These are phyloP conservation scores for Lathronympha strigana DNA, from an alignment of 2,888 invertebrate genomes.

Conservation along the genomic window DNA sequence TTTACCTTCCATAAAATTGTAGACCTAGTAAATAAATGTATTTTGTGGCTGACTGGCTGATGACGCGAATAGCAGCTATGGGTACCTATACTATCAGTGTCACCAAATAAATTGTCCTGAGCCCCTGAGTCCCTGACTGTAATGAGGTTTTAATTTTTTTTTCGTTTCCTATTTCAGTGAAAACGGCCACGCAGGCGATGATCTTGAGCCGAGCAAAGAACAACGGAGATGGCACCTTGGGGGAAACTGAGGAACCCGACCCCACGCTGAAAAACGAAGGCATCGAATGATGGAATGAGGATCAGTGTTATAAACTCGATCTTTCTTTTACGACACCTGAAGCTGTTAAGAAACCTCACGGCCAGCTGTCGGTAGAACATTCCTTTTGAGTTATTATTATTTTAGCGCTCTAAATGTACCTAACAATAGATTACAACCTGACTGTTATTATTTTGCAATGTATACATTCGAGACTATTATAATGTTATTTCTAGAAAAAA, in stretches of 20 bases:
- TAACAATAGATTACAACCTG: not conserved
- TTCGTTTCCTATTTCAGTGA: conserved; percentile 63
- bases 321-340: conserved; percentile 1
- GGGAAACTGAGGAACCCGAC: conserved; percentile 61
- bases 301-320: not conserved
- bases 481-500: too few relatives aligned
- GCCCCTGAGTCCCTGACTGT: too few relatives aligned
- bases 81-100: too few relatives aligned
- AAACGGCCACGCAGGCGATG: conserved; percentile 69
- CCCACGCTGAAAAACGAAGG: conserved; percentile 49
- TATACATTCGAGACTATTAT: not conserved
- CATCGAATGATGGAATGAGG: conserved; percentile 33
- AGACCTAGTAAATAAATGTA: too few relatives aligned
- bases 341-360: not conserved
- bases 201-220: conserved; percentile 64
- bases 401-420: not conserved
- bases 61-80: too few relatives aligned
- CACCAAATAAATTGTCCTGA: not conserved
- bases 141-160: too few relatives aligned
- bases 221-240: conserved; percentile 68
- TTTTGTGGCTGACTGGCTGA: too few relatives aligned
- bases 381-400: conserved; percentile 4
- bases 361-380: not conserved
- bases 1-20: too few relatives aligned
- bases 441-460: not conserved